These are phyloP conservation scores for Syrphus vitripennis DNA, from an alignment of 2,888 invertebrate genomes.

Conservation along the genomic window DNA sequence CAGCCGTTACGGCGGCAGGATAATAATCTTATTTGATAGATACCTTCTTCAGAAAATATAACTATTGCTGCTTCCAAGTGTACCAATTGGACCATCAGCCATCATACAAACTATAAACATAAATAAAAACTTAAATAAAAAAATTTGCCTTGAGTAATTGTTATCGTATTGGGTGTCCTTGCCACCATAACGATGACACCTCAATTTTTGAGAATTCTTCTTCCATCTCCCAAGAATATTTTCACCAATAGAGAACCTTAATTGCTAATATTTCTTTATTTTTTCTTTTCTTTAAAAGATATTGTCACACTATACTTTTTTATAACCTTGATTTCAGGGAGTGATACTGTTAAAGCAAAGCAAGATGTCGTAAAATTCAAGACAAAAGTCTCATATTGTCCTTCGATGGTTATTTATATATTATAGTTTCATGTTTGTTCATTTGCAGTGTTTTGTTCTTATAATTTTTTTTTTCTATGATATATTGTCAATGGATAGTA, in stretches of 20 bases:
- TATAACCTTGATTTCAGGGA: conserved; percentile 65
- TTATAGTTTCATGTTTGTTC: conserved; percentile 44
- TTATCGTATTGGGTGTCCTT: conserved; percentile 66
- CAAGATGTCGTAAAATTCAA: conserved; percentile 42
- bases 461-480: conserved; percentile 23
- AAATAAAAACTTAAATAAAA: conserved; percentile 44
- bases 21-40: no score
- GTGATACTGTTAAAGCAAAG: conserved; percentile 61
- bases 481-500: conserved; percentile 72
- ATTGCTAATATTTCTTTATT: conserved; percentile 1
- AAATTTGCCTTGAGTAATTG: conserved; percentile 63
- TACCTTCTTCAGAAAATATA: no score
- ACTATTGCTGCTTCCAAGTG: conserved; percentile 21
- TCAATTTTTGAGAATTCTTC: conserved; percentile 51
- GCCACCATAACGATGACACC: conserved; percentile 47
- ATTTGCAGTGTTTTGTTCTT: conserved; percentile 61
- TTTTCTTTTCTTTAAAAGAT: not conserved
- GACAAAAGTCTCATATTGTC: conserved; percentile 53
- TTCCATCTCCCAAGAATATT: conserved; percentile 42
- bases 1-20: no score
- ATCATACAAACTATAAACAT: not conserved
- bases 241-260: conserved; percentile 26
- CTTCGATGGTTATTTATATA: no score
- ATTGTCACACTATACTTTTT: conserved; percentile 52
- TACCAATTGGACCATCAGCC: conserved; percentile 5